Percentiles rank a stretch among this genome's conserved stretches.
phyloP scores from a whole-genome alignment of 2,113 vertebrate species.

The Eudorcas thomsonii region DNA sequence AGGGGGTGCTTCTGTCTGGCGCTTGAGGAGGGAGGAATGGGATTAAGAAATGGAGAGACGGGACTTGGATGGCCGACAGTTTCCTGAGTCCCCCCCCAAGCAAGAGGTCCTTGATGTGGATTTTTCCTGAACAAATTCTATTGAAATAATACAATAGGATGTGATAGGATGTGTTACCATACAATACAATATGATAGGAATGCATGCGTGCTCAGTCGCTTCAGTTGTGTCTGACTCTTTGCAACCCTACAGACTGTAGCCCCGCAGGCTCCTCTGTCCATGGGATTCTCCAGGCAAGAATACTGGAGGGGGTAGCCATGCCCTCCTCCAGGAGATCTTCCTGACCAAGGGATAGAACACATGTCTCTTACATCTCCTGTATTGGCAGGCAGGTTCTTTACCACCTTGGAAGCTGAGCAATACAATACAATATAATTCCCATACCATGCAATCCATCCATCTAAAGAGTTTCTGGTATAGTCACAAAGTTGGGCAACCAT shows the following conservation, averaged over 20 bases:
- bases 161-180: rapidly evolving
- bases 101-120: not conserved
- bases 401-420: not conserved
- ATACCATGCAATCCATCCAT: too few relatives aligned
- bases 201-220: not conserved
- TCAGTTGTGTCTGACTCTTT: not conserved
- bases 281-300: not conserved
- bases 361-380: not conserved
- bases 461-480: not conserved
- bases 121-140: not conserved
- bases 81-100: rapidly evolving
- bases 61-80: not conserved
- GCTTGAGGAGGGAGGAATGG: not conserved
- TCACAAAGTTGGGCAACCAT: not conserved
- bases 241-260: not conserved
- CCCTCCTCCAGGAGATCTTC: not conserved
- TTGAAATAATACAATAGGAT: not conserved
- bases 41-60: not conserved
- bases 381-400: not conserved
- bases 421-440: not conserved
- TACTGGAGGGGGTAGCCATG: not conserved
- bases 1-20: not conserved
- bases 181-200: not conserved
- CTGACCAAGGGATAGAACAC: not conserved
- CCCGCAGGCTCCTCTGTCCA: not conserved